A percentile compares a stretch with the other conserved stretches of the same genome.
Evolutionary conservation across 1,140 invertebrate genomes (phyloP).

Genomic region (Lordiphosa stackelbergi): DNA sequence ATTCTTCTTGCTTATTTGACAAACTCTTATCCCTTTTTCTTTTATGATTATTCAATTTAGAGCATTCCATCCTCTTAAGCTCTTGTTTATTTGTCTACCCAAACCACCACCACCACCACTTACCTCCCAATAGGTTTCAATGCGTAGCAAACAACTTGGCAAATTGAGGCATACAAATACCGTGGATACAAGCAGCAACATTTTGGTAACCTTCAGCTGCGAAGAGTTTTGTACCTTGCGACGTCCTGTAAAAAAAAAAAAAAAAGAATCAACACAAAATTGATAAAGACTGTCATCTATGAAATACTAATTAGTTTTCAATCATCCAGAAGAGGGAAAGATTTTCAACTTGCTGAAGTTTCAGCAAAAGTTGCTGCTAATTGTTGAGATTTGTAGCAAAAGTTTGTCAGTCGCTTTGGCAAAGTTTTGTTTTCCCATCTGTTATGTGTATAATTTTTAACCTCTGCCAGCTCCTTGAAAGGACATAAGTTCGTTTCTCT

Average conservation of each 20-base stretch:
- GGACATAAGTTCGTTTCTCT: constrained; percentile 17
- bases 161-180: constrained; percentile 89
- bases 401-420: constrained; percentile 3
- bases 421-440: constrained; percentile 7
- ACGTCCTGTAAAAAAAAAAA: constrained; percentile 39
- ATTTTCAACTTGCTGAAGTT: constrained; percentile 7
- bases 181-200: constrained; percentile 88
- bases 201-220: constrained; percentile 86
- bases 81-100: no score
- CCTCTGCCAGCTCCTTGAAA: not conserved
- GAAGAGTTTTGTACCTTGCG: constrained; percentile 77
- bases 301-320: constrained; percentile 21
- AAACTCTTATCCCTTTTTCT: no score
- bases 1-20: no score
- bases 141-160: constrained; percentile 83
- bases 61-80: no score
- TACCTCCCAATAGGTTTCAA: constrained; percentile 81
- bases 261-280: no score
- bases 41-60: no score
- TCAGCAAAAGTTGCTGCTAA: constrained; percentile 23
- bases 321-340: no score
- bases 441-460: constrained; percentile 1
- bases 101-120: constrained; percentile 38
- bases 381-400: constrained; percentile 29
- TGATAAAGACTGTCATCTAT: no score